A percentile compares a stretch with the other conserved stretches of the same genome.
phyloP scores from a whole-genome alignment of 2,113 vertebrate species.

The Phaetusa simplex region DNA sequence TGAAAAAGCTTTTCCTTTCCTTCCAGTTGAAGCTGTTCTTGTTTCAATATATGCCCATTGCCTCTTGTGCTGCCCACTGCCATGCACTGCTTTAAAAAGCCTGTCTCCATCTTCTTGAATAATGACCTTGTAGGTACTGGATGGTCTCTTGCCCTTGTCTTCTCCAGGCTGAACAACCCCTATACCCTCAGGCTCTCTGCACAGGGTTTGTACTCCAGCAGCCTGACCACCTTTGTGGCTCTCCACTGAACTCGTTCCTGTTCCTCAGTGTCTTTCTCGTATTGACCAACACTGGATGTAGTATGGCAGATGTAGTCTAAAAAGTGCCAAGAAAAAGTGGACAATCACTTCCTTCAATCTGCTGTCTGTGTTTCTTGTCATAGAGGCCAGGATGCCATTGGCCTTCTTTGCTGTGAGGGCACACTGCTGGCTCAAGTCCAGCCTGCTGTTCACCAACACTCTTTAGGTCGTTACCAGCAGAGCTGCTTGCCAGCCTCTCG shows the following conservation, averaged over 20 bases:
- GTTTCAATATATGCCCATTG: neutral
- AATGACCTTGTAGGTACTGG: neutral
- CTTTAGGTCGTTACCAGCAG: neutral
- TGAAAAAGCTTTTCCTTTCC: neutral
- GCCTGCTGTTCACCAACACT: neutral
- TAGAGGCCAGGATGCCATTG: neutral
- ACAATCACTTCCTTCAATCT: neutral
- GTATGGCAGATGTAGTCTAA: neutral
- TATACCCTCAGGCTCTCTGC: neutral
- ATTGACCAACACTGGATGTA: neutral
- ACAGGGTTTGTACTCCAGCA: neutral
- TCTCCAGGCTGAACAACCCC: neutral
- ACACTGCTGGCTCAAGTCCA: neutral
- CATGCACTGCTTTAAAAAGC: neutral
- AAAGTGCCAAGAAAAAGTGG: neutral
- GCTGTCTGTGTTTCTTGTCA: neutral
- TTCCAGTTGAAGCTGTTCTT: neutral
- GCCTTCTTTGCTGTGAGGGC: neutral
- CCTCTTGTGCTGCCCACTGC: neutral
- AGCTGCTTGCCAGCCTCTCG: neutral
- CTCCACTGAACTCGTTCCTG: neutral
- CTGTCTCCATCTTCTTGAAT: neutral
- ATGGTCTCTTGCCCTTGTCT: neutral
- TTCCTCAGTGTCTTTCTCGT: neutral
- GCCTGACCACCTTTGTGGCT: neutral